These are phyloP conservation scores for Cordilura impudica DNA, from an alignment of 2,888 invertebrate genomes.

Conservation along the genomic window DNA sequence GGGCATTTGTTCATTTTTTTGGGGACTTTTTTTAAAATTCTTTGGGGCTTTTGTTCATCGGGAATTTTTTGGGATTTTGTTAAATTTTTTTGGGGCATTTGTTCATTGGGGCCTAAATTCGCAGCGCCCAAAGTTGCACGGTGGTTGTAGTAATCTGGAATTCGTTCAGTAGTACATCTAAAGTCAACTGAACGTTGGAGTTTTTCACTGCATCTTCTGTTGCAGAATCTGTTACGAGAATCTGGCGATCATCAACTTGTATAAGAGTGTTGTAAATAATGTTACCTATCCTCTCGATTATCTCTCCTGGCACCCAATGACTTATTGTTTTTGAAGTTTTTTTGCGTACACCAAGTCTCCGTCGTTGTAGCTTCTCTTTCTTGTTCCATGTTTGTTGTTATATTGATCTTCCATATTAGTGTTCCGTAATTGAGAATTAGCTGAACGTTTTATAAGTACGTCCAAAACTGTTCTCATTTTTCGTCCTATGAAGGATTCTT, in stretches of 20 bases:
- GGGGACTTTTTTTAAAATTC: too few species aligned
- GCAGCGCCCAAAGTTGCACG: too few species aligned
- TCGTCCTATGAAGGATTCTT: neutral
- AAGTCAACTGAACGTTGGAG: neutral
- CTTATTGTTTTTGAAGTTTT: slow-evolving; percentile 23
- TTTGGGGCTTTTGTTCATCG: too few species aligned
- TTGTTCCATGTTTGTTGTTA: neutral
- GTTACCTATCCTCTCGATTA: slow-evolving; percentile 17
- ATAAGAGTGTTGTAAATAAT: slow-evolving; percentile 19
- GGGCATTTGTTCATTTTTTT: too few species aligned
- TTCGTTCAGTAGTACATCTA: slow-evolving; percentile 7
- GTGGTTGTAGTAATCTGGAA: neutral
- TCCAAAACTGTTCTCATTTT: slow-evolving; percentile 5
- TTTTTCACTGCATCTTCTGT: neutral
- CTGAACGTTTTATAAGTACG: neutral
- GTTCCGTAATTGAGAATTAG: neutral
- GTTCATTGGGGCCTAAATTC: too few species aligned
- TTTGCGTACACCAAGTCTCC: slow-evolving; percentile 12
- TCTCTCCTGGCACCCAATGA: slow-evolving; percentile 26
- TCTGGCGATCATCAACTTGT: neutral
- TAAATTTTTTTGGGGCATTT: too few species aligned
- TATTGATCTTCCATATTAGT: neutral
- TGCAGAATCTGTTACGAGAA: neutral
- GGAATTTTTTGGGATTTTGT: too few species aligned
- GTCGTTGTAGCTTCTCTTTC: neutral